Base-by-base conservation (phyloP, 2,888 invertebrate species). In the Mellilla xanthometata region DNA sequence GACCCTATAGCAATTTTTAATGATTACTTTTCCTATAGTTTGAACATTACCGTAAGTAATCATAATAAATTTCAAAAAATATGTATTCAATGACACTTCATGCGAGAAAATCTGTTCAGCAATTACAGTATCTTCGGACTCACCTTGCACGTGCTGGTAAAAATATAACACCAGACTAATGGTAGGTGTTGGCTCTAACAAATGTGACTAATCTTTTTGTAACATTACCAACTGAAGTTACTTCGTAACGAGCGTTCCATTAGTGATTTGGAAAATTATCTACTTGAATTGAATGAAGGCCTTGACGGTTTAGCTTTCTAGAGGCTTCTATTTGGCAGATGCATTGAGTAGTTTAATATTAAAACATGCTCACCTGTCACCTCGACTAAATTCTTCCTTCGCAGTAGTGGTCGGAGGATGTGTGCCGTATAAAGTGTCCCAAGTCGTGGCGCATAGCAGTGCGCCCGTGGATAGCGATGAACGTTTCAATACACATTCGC, bases 371-470 rank as follows among this genome's bases (percentile, higher is more conserved):
- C 62, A 84, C 84, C 83, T 76, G 68, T 60, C 59, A 54, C 61
- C 58, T 51, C 51, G 62, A 76, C 89, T 89, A 89, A 85, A 89
- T 76, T 73, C 62, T 84, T 79, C 88, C 89, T 92, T 94, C 94
- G 91, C 94, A 93, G 78, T 93, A 95, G 76, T 95, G 95, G 64
- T 94, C 94, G 60, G 94, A 94, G 58, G 94, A 94, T 54, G 95
- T 95, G 86, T 95, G 94, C 73, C 94, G 90, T 84, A 95, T 95
- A 72, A 94, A 93, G 70, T 93, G 92, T 76, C 92, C 88, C 81
- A 93, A 86, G 82, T 93, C 92, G 91, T 93, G 92, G 92, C 94
- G 93, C 94, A 94, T 94, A 91, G 93, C 93, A 92, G 93, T 92
- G 87, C 93, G 92, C 83, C 89, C 89, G 87, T 89, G 89, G 65